These are phyloP conservation scores for Plodia interpunctella DNA, from an alignment of 1,140 invertebrate genomes.

Conservation along the genomic window DNA sequence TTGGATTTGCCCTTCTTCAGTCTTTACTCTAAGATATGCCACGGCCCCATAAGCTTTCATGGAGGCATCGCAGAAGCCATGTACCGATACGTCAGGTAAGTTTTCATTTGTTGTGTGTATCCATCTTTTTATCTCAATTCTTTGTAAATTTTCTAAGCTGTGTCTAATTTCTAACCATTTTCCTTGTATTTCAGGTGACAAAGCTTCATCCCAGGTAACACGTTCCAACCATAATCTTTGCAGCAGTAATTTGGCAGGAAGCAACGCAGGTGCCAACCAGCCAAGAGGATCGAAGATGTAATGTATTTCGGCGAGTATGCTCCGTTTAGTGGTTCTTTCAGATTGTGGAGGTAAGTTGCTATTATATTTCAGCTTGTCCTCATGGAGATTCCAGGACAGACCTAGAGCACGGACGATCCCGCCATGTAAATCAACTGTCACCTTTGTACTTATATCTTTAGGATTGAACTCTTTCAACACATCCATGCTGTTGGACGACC, in stretches of 20 bases:
- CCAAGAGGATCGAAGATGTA: conserved; percentile 44
- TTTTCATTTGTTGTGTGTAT: conserved; percentile 17
- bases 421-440: conserved; percentile 16
- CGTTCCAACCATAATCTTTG: conserved; percentile 44
- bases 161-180: conserved; percentile 35
- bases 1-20: conserved; percentile 11
- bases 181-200: conserved; percentile 15
- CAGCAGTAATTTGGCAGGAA: conserved; percentile 43
- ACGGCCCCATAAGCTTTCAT: conserved; percentile 30
- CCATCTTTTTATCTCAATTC: conserved; percentile 33
- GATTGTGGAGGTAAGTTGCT: conserved; percentile 16
- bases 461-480: conserved; percentile 20
- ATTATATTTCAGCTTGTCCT: conserved; percentile 29
- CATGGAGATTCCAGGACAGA: conserved; percentile 29
- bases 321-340: conserved; percentile 34
- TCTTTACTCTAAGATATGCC: conserved; percentile 24
- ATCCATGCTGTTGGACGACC: conserved; percentile 29
- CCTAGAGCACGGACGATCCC: conserved; percentile 28
- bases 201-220: conserved; percentile 40
- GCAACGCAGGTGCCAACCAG: conserved; percentile 38
- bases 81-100: conserved; percentile 26
- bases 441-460: conserved; percentile 12
- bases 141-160: conserved; percentile 25
- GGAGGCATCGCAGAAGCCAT: conserved; percentile 44
- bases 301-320: conserved; percentile 35